Base-by-base conservation (phyloP, 1,140 invertebrate species). In the Eriosoma lanigerum region DNA sequence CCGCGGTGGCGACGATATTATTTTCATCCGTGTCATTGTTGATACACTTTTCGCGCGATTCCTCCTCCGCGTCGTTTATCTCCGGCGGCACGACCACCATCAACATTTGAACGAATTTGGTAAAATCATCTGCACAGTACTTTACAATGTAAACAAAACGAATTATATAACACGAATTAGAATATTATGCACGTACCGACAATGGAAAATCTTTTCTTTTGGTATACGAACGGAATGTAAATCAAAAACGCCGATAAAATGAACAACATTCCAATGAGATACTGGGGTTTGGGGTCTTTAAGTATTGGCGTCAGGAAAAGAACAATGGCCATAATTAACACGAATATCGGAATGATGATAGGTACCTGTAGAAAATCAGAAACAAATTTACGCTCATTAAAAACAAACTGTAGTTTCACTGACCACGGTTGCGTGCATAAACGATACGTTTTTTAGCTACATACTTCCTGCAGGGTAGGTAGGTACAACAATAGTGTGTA, bases 151-250 rank as follows among this genome's bases (percentile, higher is more conserved):
- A n/a, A 1, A n/a, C 52, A 15, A n/a, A 1, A 17, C 46, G 46
- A 48, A 48, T 6, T 48, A 10, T 10, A 13, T 1, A 8, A 48
- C n/a, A 48, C 46, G 46, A 15, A 1, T 13, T 48, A 1, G 46
- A 29, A 29, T 29, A 29, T 12, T 38, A 10, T 38, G 21, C 46
- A 81, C 82, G 82, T 83, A 86, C 85, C 84, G 83, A 86, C 83
- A 32, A 80, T 84, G 21, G 50, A 12, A 5, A 83, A 81, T 32
- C 76, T 81, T 83, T 84, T 72, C 83, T 88, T 86, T 81, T 86
- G 87, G 76, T 87, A 86, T 1, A 90, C 88, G 82, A 90, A 88
- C 17, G 88, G 88, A 54, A 88, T 82, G 82, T 90, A 90, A 76
- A 90, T 85, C 2, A 89, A n/a, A 15, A 89, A 82, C 54, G 89